Conservation (phyloP, 2,888 invertebrate species). For the Parapristionchus giblindavisi region DNA sequence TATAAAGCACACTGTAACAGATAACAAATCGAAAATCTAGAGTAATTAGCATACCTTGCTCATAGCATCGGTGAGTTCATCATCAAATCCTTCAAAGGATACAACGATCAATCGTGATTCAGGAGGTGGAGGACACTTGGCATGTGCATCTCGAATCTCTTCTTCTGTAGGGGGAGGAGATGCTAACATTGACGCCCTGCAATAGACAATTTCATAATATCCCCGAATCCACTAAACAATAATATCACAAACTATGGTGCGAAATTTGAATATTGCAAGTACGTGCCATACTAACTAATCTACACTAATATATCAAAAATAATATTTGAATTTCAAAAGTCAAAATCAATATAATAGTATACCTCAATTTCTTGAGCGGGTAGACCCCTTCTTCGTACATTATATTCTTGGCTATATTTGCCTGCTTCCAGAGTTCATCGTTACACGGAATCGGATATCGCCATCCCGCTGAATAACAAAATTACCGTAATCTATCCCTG, state of each 20-base stretch:
- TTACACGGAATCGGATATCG: slow-evolving; percentile 47
- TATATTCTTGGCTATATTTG: slow-evolving; percentile 40
- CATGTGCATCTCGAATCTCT: slow-evolving; percentile 41
- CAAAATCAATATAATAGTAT: background rate
- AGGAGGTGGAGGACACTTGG: background rate
- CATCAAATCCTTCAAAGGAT: slow-evolving; percentile 48
- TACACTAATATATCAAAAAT: background rate
- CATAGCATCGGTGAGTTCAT: slow-evolving; percentile 40
- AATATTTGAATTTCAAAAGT: background rate
- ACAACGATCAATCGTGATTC: slow-evolving; percentile 12
- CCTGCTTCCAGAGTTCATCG: slow-evolving; percentile 47
- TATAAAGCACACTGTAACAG: background rate
- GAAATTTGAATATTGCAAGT: too few relatives aligned
- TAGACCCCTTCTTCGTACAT: slow-evolving; percentile 52
- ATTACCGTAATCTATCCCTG: background rate
- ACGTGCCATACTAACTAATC: too few relatives aligned
- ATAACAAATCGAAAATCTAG: too few relatives aligned
- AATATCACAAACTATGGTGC: too few relatives aligned
- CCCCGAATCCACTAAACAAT: too few relatives aligned
- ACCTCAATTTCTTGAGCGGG: slow-evolving; percentile 55
- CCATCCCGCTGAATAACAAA: slow-evolving; percentile 53
- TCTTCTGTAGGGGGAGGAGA: slow-evolving; percentile 60
- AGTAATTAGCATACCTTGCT: slow-evolving; percentile 36
- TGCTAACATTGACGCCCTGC: background rate
- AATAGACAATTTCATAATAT: too few relatives aligned